Evolutionary conservation across 1,140 invertebrate genomes (phyloP).

Genomic region (Drosophila setifemur): DNA sequence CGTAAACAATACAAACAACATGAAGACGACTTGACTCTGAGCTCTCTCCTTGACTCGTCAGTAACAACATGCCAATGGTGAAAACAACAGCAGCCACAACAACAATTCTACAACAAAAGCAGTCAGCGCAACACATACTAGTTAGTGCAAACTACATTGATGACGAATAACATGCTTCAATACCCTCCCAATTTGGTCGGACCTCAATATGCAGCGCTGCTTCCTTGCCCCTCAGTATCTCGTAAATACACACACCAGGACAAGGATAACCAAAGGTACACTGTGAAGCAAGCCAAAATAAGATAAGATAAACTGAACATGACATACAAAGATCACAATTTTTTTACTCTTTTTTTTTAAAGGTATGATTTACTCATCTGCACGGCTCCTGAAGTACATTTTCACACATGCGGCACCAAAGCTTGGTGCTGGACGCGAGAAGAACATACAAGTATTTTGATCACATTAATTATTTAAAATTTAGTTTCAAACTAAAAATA

Average conservation of each 20-base stretch:
- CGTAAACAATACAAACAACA: conserved; percentile 79
- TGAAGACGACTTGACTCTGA: conserved; percentile 43
- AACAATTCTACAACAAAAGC: conserved; percentile 31
- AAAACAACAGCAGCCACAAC: conserved; percentile 7
- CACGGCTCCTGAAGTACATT: too few relatives aligned
- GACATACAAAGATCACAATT: too few relatives aligned
- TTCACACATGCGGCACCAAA: too few relatives aligned
- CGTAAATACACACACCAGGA: conserved; percentile 9
- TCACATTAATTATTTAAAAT: too few relatives aligned
- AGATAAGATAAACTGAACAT: too few relatives aligned
- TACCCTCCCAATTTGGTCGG: conserved; percentile 80
- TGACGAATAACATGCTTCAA: conserved; percentile 81
- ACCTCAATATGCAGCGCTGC: conserved; percentile 34
- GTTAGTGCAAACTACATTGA: conserved; percentile 78
- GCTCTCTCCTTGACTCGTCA: conserved; percentile 18
- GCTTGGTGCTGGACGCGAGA: too few relatives aligned
- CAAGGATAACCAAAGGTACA: conserved; percentile 29
- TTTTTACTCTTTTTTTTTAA: too few relatives aligned
- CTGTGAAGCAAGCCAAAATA: too few relatives aligned
- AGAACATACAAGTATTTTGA: too few relatives aligned
- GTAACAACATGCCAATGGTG: conserved; percentile 11
- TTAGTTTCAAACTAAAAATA: too few relatives aligned
- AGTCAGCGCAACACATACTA: conserved; percentile 52
- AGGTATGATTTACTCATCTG: too few relatives aligned
- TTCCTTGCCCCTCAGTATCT: conserved; percentile 23